Evolutionary conservation across 2,888 invertebrate species (phyloP).

Genomic region (Brassicogethes aeneus): DNA sequence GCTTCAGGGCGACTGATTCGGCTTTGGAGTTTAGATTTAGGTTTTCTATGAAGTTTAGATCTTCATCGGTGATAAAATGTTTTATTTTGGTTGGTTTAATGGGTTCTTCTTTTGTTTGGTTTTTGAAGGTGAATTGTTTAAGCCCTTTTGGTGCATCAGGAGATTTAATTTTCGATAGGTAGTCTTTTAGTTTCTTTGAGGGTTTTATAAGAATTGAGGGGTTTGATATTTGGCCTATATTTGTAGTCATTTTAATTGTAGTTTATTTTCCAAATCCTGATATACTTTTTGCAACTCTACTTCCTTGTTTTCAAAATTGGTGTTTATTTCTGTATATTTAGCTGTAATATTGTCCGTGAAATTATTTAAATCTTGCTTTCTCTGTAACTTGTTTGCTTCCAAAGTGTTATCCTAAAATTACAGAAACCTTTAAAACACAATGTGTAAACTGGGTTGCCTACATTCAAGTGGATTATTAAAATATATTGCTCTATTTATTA

Average conservation of each 20-base stretch:
- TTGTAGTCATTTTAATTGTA: conserved; percentile 44
- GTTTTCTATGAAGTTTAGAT: conserved; percentile 26
- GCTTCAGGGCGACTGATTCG: conserved; percentile 2
- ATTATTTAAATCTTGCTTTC: conserved; percentile 58
- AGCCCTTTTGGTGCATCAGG: conserved; percentile 42
- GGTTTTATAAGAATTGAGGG: conserved; percentile 56
- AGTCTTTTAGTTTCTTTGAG: conserved; percentile 48
- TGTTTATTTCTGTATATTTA: conserved; percentile 66
- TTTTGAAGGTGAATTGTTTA: conserved; percentile 7
- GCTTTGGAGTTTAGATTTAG: conserved; percentile 17
- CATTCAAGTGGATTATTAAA: no score
- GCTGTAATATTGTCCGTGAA: conserved; percentile 73
- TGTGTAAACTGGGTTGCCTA: neutral
- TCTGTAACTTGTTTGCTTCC: conserved; percentile 42
- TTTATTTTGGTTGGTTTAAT: conserved; percentile 14
- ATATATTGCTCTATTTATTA: no score
- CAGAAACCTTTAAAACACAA: conserved; percentile 1
- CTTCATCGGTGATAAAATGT: conserved; percentile 25
- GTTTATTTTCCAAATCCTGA: conserved; percentile 62
- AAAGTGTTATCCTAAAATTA: conserved; percentile 40
- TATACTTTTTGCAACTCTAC: conserved; percentile 67
- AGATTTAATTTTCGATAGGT: conserved; percentile 43
- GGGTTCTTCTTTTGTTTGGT: neutral
- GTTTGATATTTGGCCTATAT: conserved; percentile 53
- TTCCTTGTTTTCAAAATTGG: conserved; percentile 70